These are phyloP conservation scores for Oasisia sp. DNA, from an alignment of 2,888 invertebrate genomes.

Conservation along the genomic window DNA sequence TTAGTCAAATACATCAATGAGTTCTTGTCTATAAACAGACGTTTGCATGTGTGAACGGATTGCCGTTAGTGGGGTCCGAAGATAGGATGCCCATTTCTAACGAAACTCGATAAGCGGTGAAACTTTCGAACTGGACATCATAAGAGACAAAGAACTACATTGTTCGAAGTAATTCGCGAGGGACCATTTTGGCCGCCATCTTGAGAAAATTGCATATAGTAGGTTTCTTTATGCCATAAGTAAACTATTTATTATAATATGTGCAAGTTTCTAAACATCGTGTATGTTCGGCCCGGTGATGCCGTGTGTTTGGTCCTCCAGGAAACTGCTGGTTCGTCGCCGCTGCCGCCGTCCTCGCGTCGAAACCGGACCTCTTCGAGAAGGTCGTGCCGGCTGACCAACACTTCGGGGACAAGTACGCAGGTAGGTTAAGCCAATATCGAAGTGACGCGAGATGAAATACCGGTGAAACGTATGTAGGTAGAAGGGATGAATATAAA, in stretches of 20 bases:
- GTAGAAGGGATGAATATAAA: neutral
- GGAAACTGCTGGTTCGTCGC: slow-evolving; percentile 96
- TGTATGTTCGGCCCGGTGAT: neutral
- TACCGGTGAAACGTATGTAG: neutral
- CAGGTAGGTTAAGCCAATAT: slow-evolving; percentile 83
- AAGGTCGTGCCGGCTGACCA: slow-evolving; percentile 96
- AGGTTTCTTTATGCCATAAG: neutral
- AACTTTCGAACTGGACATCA: too few species aligned
- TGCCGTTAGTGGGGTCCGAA: too few species aligned
- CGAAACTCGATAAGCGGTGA: too few species aligned
- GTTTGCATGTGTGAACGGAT: too few species aligned
- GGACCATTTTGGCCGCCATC: too few species aligned
- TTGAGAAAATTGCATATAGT: neutral
- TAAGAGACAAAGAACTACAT: too few species aligned
- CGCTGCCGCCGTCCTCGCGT: slow-evolving; percentile 91
- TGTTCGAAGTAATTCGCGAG: too few species aligned
- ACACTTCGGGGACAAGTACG: slow-evolving; percentile 73
- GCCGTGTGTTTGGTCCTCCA: slow-evolving; percentile 41
- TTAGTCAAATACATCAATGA: too few species aligned
- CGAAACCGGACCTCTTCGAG: slow-evolving; percentile 82
- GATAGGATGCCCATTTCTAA: too few species aligned
- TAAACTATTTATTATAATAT: neutral
- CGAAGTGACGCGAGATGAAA: neutral
- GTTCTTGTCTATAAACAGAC: too few species aligned
- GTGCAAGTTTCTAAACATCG: neutral